A percentile compares a stretch with the other conserved stretches of the same genome.
Conservation (phyloP, 2,888 invertebrate genomes). For the Anaspis maculata region DNA sequence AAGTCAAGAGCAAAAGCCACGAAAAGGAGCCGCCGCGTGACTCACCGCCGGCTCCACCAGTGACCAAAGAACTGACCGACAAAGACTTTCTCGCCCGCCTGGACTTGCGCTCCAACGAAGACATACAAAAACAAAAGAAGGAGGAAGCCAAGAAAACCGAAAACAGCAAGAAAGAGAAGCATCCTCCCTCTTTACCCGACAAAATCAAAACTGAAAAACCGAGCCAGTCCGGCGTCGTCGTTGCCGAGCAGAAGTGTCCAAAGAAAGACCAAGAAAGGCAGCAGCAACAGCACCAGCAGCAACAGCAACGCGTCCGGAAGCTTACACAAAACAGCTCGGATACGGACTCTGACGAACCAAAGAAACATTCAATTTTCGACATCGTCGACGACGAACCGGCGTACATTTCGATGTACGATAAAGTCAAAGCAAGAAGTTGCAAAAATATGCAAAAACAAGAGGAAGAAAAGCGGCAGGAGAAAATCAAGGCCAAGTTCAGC, state of each 20-base stretch:
- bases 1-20: constrained; percentile 33
- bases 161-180: constrained; percentile 22
- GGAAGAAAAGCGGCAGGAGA: constrained; percentile 77
- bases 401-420: constrained; percentile 96
- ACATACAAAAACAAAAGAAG: constrained; percentile 47
- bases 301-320: constrained; percentile 34
- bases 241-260: no score
- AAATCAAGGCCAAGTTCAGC: constrained; percentile 83
- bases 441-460: constrained; percentile 90
- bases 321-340: constrained; percentile 48
- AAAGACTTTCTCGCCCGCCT: constrained; percentile 52
- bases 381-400: constrained; percentile 82
- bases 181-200: background rate
- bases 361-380: constrained; percentile 87
- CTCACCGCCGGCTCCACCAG: constrained; percentile 24
- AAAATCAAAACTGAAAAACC: background rate
- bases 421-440: constrained; percentile 88
- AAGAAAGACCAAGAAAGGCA: constrained; percentile 28
- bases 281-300: constrained; percentile 17
- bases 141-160: constrained; percentile 17
- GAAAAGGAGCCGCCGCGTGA: constrained; percentile 34
- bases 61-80: constrained; percentile 36
- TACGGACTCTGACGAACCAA: constrained; percentile 73
- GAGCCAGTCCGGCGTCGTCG: background rate
- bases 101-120: constrained; percentile 49